Evolutionary conservation across 2,113 vertebrate species (phyloP).

Genomic region (Vulpes lagopus): DNA sequence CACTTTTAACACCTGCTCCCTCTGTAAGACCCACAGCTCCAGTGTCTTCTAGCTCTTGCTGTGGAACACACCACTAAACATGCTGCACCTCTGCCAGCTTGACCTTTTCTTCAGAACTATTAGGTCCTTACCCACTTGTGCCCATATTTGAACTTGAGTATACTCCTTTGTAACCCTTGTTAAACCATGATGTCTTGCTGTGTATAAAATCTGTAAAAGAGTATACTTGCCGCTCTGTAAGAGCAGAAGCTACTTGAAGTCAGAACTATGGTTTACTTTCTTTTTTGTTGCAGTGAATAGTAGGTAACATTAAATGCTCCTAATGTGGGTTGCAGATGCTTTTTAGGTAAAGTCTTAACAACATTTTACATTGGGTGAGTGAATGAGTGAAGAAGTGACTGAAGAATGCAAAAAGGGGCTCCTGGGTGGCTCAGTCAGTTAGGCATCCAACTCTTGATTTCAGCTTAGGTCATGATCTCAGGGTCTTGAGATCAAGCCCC

Average conservation of each 20-base stretch:
- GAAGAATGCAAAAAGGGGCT: background rate
- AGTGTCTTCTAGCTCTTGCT: background rate
- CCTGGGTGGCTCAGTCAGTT: background rate
- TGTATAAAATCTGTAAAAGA: background rate
- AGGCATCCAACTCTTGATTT: background rate
- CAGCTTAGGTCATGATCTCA: background rate
- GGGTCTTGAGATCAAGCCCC: background rate
- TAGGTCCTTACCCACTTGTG: background rate
- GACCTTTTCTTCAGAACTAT: background rate
- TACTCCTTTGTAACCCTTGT: background rate
- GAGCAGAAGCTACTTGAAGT: background rate
- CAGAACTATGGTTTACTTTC: background rate
- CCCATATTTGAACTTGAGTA: background rate
- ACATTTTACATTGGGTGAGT: background rate
- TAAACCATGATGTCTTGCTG: background rate
- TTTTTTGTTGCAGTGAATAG: background rate
- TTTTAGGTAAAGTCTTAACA: background rate
- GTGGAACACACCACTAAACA: background rate
- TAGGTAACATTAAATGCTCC: background rate
- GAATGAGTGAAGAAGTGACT: background rate
- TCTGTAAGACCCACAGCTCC: background rate
- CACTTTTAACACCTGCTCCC: background rate
- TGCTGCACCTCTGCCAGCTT: too few relatives aligned
- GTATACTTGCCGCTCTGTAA: background rate
- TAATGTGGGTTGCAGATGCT: background rate